Percentiles rank a stretch among this genome's conserved stretches.
phyloP scores from a whole-genome alignment of 2,888 invertebrate genomes.

The Chrysodeixis includens region DNA sequence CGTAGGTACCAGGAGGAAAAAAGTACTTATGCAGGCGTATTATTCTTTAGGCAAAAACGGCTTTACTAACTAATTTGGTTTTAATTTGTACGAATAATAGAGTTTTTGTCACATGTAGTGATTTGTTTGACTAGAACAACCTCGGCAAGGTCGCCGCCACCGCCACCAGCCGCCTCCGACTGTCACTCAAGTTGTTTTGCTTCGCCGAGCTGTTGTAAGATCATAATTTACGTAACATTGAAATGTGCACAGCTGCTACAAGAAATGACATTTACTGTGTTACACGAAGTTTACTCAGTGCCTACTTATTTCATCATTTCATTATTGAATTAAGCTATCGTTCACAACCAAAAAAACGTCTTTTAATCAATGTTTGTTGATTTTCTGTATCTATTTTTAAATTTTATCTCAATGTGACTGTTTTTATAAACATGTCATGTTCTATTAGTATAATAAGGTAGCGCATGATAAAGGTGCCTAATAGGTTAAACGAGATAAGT shows the following conservation, averaged over 20 bases:
- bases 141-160: constrained; percentile 68
- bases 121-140: constrained; percentile 61
- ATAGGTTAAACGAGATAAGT: constrained; percentile 3
- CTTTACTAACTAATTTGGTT: constrained; percentile 15
- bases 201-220: constrained; percentile 37
- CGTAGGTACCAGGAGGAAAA: neutral
- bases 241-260: constrained; percentile 35
- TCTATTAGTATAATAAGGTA: neutral
- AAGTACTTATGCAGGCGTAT: neutral
- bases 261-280: constrained; percentile 22
- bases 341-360: constrained; percentile 3
- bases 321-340: constrained; percentile 14
- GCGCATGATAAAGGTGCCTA: neutral
- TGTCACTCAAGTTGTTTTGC: constrained; percentile 66
- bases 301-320: constrained; percentile 23
- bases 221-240: constrained; percentile 47
- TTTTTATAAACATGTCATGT: neutral
- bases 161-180: constrained; percentile 46
- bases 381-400: neutral
- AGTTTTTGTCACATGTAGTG: constrained; percentile 28
- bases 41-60: neutral
- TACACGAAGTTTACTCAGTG: constrained; percentile 16
- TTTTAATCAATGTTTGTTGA: neutral
- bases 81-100: constrained; percentile 15
- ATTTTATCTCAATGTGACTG: neutral